Evolutionary conservation across 2,888 invertebrate genomes (phyloP).

Genomic region (Chrysolina americana): DNA sequence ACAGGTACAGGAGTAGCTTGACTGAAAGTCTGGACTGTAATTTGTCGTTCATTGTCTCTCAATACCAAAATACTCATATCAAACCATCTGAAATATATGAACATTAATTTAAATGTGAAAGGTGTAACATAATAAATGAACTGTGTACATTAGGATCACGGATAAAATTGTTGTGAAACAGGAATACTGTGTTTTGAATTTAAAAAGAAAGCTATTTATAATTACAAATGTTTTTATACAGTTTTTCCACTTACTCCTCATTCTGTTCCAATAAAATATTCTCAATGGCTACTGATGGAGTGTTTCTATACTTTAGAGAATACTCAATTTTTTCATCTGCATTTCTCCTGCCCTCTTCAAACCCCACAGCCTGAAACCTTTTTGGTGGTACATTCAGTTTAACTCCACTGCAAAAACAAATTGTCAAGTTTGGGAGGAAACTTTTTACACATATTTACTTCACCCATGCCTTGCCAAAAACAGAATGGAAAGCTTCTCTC

Average conservation of each 20-base stretch:
- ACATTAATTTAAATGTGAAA: too few species aligned
- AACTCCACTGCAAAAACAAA: slow-evolving; percentile 72
- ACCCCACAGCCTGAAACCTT: slow-evolving; percentile 85
- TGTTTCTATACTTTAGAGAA: slow-evolving; percentile 74
- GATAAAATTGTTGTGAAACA: too few species aligned
- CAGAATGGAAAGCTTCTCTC: slow-evolving; percentile 84
- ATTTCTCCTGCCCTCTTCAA: slow-evolving; percentile 80
- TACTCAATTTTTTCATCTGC: slow-evolving; percentile 81
- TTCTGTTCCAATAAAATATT: slow-evolving; percentile 82
- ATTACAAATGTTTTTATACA: too few species aligned
- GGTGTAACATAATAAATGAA: too few species aligned
- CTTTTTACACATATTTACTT: slow-evolving; percentile 72
- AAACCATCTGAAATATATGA: slow-evolving; percentile 77
- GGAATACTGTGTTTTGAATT: too few species aligned
- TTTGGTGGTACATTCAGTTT: slow-evolving; percentile 75
- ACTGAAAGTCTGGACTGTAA: slow-evolving; percentile 80
- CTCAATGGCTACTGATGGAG: slow-evolving; percentile 82
- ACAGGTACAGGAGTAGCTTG: slow-evolving; percentile 84
- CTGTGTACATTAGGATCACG: too few species aligned
- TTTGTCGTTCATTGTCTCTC: slow-evolving; percentile 78
- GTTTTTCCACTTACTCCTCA: slow-evolving; percentile 65
- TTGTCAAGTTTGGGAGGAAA: slow-evolving; percentile 12
- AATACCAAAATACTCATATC: slow-evolving; percentile 81
- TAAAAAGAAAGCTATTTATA: too few species aligned
- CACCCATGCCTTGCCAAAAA: slow-evolving; percentile 86